Evolutionary conservation across 37 sponge, comb jelly and placozoan species (phyloP).

Genomic region (Haliclona indistincta): DNA sequence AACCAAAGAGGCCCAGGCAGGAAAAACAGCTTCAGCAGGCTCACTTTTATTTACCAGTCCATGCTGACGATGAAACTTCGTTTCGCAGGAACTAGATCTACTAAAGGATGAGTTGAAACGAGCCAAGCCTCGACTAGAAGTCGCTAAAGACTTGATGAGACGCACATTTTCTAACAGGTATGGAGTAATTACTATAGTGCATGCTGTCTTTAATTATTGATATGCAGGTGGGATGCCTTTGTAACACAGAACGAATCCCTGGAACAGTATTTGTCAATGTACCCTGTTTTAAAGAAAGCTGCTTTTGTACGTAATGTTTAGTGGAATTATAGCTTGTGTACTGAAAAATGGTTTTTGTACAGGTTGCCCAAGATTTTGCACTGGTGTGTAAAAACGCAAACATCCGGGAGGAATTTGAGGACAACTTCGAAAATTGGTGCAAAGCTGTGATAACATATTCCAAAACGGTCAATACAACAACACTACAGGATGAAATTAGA

Average conservation of each 20-base stretch:
- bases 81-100: not conserved
- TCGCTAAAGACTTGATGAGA: not conserved
- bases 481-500: too few relatives aligned
- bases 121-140: not conserved
- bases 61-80: not conserved
- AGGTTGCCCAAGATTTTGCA: constrained; percentile 1
- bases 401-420: constrained; percentile 10
- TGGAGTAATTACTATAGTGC: too few relatives aligned
- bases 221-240: constrained; percentile 7
- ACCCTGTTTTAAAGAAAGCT: constrained; percentile 2
- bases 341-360: too few relatives aligned
- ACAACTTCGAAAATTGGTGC: not conserved
- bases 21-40: too few relatives aligned
- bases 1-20: too few relatives aligned
- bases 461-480: too few relatives aligned
- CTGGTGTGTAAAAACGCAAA: constrained; percentile 7
- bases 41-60: not conserved
- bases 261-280: not conserved
- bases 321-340: too few relatives aligned
- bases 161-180: constrained; percentile 12
- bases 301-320: too few relatives aligned
- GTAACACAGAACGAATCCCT: not conserved
- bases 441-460: not conserved
- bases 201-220: too few relatives aligned
- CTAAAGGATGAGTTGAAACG: not conserved